phyloP scores from a whole-genome alignment of 2,797 vertebrate genomes.

The Coregonus suidteri region DNA sequence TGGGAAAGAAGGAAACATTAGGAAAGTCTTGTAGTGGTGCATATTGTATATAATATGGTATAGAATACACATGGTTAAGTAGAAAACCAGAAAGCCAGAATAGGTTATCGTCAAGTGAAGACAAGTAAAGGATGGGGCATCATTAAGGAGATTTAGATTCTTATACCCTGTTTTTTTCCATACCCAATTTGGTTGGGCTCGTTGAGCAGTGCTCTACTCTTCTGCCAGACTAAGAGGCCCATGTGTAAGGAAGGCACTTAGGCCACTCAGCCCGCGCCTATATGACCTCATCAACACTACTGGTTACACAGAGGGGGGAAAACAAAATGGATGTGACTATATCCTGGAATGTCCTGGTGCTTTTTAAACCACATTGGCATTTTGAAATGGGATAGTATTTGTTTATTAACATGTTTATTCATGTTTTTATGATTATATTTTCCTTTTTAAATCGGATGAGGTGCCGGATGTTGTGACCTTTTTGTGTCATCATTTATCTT shows the following conservation, averaged over 20 bases:
- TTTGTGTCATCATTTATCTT: not conserved
- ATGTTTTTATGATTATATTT: not conserved
- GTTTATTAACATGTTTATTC: not conserved
- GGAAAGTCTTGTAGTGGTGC: too few species aligned
- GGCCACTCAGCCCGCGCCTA: not conserved
- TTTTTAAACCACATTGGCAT: not conserved
- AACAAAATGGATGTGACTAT: constrained; percentile 14
- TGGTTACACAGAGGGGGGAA: constrained; percentile 4
- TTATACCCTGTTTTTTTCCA: not conserved
- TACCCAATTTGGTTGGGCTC: not conserved
- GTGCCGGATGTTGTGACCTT: not conserved
- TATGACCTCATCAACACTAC: constrained; percentile 34
- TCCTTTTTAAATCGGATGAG: not conserved
- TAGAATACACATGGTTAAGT: not conserved
- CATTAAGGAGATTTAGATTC: constrained; percentile 6
- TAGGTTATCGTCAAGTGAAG: not conserved
- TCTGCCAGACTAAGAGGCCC: not conserved
- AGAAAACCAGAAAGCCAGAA: not conserved
- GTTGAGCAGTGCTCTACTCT: not conserved
- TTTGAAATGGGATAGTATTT: not conserved
- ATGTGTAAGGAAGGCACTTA: not conserved
- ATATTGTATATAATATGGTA: too few species aligned
- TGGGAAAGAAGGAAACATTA: too few species aligned
- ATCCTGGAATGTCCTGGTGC: not conserved
- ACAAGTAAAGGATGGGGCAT: not conserved